Percentiles rank a stretch among this genome's conserved stretches.
These are phyloP conservation scores for Geotria australis DNA, from an alignment of 2,797 vertebrate genomes.

Conservation along the genomic window DNA sequence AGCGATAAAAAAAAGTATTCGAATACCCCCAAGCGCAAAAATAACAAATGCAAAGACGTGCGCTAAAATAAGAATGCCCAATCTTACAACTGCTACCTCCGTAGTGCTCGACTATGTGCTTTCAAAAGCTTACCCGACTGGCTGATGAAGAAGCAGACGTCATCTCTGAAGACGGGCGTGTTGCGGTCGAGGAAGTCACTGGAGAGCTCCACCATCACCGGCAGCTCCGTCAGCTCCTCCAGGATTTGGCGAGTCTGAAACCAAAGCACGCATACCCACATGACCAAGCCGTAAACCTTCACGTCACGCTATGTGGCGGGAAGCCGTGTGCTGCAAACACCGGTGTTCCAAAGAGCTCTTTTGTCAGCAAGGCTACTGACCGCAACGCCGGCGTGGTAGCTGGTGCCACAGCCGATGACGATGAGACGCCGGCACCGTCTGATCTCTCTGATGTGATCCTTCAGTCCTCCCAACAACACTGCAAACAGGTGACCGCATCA, in stretches of 20 bases:
- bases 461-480: slow-evolving; percentile 75
- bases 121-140: slow-evolving; percentile 36
- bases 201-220: slow-evolving; percentile 90
- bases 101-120: no score
- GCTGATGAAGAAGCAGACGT: slow-evolving; percentile 97
- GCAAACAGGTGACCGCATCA: slow-evolving; percentile 3
- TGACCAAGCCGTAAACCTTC: no score
- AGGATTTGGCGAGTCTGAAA: slow-evolving; percentile 68
- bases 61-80: no score
- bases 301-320: no score
- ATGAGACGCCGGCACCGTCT: slow-evolving; percentile 74
- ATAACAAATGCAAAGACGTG: no score
- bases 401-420: slow-evolving; percentile 85
- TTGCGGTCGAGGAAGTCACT: slow-evolving; percentile 96
- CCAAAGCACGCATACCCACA: no score
- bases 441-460: slow-evolving; percentile 97
- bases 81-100: no score
- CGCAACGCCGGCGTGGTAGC: slow-evolving; percentile 69
- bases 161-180: slow-evolving; percentile 82
- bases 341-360: not conserved
- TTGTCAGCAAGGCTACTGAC: slow-evolving; percentile 9
- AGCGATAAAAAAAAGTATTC: no score
- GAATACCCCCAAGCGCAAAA: no score
- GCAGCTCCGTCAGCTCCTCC: slow-evolving; percentile 75
- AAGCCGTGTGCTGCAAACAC: slow-evolving; percentile 9